Percentiles rank a stretch among this genome's conserved stretches.
These are phyloP conservation scores for Acronicta psi DNA, from an alignment of 2,888 invertebrate species.

Conservation along the genomic window DNA sequence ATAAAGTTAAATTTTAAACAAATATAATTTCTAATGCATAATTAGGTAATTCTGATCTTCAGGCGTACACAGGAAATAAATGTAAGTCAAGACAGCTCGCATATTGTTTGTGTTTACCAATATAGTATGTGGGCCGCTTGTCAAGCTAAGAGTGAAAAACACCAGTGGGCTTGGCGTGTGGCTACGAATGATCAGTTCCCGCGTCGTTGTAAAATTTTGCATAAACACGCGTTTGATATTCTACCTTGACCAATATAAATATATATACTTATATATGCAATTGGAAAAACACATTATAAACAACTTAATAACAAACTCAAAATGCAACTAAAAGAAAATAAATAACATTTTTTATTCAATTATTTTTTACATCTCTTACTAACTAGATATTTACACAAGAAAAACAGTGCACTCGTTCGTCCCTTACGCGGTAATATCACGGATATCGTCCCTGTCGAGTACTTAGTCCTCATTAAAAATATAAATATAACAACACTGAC, in stretches of 20 bases:
- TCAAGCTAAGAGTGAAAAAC: not conserved
- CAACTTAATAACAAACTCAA: conserved; percentile 61
- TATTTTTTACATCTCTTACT: conserved; percentile 78
- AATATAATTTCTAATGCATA: not conserved
- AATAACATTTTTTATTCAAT: conserved; percentile 78
- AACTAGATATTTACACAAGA: conserved; percentile 82
- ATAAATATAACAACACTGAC: conserved; percentile 71
- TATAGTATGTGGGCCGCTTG: conserved; percentile 1
- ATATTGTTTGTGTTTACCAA: conserved; percentile 17
- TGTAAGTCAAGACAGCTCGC: conserved; percentile 12
- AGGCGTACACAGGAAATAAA: conserved; percentile 6
- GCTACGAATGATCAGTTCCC: not conserved
- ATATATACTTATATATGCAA: no score
- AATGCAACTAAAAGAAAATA: conserved; percentile 72
- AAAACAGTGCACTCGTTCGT: conserved; percentile 68
- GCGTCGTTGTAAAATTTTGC: not conserved
- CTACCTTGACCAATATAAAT: no score
- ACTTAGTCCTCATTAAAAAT: conserved; percentile 61
- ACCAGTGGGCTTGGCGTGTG: conserved; percentile 1
- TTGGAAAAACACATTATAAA: conserved; percentile 23
- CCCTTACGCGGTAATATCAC: conserved; percentile 87
- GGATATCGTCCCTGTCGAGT: conserved; percentile 86
- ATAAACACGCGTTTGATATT: no score
- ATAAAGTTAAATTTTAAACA: no score
- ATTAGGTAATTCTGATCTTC: not conserved